Conservation (phyloP, 2,797 vertebrate species). For the Gymnoscopelus microlampas region DNA sequence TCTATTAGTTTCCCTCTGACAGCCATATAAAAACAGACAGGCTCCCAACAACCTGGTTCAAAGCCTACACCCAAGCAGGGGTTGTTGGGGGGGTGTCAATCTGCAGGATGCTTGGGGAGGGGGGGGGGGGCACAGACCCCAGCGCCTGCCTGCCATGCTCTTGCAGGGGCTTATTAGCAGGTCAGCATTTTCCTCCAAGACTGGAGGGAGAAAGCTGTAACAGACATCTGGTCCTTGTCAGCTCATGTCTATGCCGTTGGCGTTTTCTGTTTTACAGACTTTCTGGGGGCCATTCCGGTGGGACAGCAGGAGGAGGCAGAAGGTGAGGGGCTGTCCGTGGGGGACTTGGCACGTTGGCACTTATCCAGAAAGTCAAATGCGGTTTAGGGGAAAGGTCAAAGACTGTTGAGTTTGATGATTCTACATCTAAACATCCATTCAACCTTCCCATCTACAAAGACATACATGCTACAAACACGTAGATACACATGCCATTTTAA, state of each 20-base stretch:
- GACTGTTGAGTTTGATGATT: background rate
- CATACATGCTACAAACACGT: background rate
- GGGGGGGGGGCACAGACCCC: conserved; percentile 34
- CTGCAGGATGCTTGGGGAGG: conserved; percentile 56
- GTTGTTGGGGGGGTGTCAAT: conserved; percentile 42
- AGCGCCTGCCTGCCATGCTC: conserved; percentile 67
- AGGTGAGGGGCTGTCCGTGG: conserved; percentile 59
- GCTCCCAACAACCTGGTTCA: conserved; percentile 53
- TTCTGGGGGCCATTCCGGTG: conserved; percentile 80
- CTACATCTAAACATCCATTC: conserved; percentile 6
- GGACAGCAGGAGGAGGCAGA: conserved; percentile 67
- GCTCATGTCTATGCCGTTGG: conserved; percentile 42
- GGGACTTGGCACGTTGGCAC: conserved; percentile 11
- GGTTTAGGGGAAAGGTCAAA: background rate
- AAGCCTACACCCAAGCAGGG: conserved; percentile 37
- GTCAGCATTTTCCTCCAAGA: conserved; percentile 68
- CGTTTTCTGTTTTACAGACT: conserved; percentile 76
- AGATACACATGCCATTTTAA: background rate
- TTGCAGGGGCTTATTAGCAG: conserved; percentile 62
- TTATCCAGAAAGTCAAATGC: background rate
- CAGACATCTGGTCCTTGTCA: conserved; percentile 74
- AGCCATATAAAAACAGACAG: conserved; percentile 30
- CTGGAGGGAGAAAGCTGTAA: conserved; percentile 41
- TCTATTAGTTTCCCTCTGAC: conserved; percentile 58
- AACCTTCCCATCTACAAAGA: background rate